Conservation (phyloP, 2,888 invertebrate species). For the Lithophane socia region DNA sequence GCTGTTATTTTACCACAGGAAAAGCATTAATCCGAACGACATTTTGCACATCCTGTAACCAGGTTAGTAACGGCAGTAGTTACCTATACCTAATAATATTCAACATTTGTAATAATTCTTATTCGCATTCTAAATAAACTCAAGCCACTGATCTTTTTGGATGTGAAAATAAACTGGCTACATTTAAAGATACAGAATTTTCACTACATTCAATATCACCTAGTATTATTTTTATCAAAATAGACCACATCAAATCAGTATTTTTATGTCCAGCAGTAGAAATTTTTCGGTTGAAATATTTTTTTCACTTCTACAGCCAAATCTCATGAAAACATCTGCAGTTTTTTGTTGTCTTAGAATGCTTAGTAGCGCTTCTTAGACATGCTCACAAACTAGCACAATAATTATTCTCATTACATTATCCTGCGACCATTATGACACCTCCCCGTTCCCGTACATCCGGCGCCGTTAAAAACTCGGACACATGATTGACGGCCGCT, state of each 20-base stretch:
- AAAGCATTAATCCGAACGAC: slow-evolving; percentile 43
- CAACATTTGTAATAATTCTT: slow-evolving; percentile 4
- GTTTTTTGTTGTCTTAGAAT: too few species aligned
- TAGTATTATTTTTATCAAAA: too few species aligned
- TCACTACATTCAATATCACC: too few species aligned
- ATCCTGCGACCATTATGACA: slow-evolving; percentile 56
- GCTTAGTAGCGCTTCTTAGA: too few species aligned
- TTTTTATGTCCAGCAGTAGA: too few species aligned
- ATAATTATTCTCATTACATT: slow-evolving; percentile 1
- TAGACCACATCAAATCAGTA: too few species aligned
- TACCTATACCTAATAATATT: slow-evolving; percentile 3
- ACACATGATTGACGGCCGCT: slow-evolving; percentile 68
- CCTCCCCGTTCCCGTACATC: slow-evolving; percentile 54
- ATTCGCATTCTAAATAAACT: neutral
- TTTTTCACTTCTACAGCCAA: too few species aligned
- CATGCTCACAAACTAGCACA: neutral
- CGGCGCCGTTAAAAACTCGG: slow-evolving; percentile 66
- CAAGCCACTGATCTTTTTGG: neutral
- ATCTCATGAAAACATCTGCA: too few species aligned
- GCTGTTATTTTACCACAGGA: slow-evolving; percentile 33
- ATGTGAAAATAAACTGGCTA: too few species aligned
- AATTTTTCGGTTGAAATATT: too few species aligned
- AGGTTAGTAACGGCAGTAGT: slow-evolving; percentile 12
- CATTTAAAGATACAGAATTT: too few species aligned
- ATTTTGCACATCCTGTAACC: slow-evolving; percentile 45